Evolutionary conservation across 2,113 vertebrate genomes (phyloP), one percentile per base, ranked within the genome.

Genomic region (Dinomys branickii): DNA sequence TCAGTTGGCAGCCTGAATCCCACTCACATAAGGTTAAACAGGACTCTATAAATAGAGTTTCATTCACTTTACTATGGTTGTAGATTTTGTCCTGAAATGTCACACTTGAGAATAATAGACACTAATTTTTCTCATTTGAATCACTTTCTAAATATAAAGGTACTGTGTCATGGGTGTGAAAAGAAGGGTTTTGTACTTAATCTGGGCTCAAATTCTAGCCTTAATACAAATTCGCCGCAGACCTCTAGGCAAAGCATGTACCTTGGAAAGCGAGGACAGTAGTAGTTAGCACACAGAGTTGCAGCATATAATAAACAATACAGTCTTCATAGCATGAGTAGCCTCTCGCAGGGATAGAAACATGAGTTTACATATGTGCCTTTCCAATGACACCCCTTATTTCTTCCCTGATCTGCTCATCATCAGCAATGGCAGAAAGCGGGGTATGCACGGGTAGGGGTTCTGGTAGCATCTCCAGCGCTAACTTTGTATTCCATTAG

Each of bases 1-100:
- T 87, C 41, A 81, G 63, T 50, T 35, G 8, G 47, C 28, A 83
- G 44, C 24, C 65, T 22, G 41, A 33, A 41, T 56, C 12, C 38
- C 61, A 56, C 1, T 7, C 58, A 54, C 9, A 35, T 75, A 86
- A 90, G 30, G 14, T 35, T 50, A 54, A 54, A 22, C 22, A 50
- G 44, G 35, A 12, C 7, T 77, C 82, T 33, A 41, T 24, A 33
- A 33, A n/a, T n/a, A n/a, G 65, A 71, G 44, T 93, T 71, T 7
- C n/a, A 33, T 59, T 69, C 24, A 33, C 19, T 73, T 91, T 71
- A 83, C 16, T 26, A 47, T 17, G 20, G 4, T 47, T 75, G 20
- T 35, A 78, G 71, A 69, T 75, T 28, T 91, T 92, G 94, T 78
- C 44, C 88, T n/a, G 14, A 80, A 89, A 90, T 14, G 38, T n/a